A percentile compares a stretch with the other conserved stretches of the same genome.
Evolutionary conservation across 2,797 vertebrate species (phyloP).

Genomic region (Notolabrus celidotus): DNA sequence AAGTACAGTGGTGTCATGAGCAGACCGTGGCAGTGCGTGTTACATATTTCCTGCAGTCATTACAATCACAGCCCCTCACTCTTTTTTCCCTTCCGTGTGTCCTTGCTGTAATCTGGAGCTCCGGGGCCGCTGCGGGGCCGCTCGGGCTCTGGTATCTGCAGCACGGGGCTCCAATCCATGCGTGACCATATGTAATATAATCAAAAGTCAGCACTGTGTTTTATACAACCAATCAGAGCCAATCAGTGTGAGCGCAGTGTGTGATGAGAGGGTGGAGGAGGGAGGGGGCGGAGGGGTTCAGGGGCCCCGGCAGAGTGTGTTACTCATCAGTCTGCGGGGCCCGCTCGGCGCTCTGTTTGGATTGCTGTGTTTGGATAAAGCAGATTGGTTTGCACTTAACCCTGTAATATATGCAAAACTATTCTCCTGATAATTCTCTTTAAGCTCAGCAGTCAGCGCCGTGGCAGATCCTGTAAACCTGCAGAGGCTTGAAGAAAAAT

Average conservation of each 20-base stretch:
- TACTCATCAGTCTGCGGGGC: slow-evolving; percentile 85
- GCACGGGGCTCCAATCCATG: slow-evolving; percentile 71
- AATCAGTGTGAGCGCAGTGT: slow-evolving; percentile 77
- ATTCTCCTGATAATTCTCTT: slow-evolving; percentile 84
- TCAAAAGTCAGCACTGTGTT: slow-evolving; percentile 85
- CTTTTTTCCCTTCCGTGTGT: slow-evolving; percentile 33
- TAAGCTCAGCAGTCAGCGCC: slow-evolving; percentile 77
- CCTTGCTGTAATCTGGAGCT: slow-evolving; percentile 65
- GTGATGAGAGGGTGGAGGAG: slow-evolving; percentile 56
- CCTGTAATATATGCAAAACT: slow-evolving; percentile 89
- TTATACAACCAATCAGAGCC: slow-evolving; percentile 88
- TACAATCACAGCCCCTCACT: slow-evolving; percentile 56
- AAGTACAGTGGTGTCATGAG: slow-evolving; percentile 46
- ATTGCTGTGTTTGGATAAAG: slow-evolving; percentile 88
- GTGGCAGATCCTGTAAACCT: slow-evolving; percentile 84
- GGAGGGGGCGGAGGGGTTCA: slow-evolving; percentile 37
- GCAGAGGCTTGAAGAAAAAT: slow-evolving; percentile 70
- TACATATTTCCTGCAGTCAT: slow-evolving; percentile 70
- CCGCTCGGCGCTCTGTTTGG: slow-evolving; percentile 79
- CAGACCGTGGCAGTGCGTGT: slow-evolving; percentile 49
- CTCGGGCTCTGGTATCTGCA: slow-evolving; percentile 67
- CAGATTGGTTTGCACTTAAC: slow-evolving; percentile 90
- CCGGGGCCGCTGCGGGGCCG: slow-evolving; percentile 44
- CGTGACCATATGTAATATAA: slow-evolving; percentile 83
- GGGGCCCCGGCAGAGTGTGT: slow-evolving; percentile 76